These are phyloP conservation scores for Pseudois nayaur DNA, from an alignment of 2,113 vertebrate genomes.

Conservation along the genomic window DNA sequence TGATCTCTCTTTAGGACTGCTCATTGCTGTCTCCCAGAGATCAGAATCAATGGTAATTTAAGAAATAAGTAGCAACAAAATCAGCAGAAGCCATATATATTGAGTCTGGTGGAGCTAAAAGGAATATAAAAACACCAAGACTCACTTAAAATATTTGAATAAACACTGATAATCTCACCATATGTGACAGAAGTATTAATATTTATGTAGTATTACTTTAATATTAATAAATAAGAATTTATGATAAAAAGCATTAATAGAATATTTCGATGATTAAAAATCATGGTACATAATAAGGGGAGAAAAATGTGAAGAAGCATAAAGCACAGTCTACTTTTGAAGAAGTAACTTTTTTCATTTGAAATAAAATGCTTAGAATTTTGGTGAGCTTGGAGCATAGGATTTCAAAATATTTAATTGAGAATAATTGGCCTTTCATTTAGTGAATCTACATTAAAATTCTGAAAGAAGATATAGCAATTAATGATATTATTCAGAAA, in stretches of 20 bases:
- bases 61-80: not conserved
- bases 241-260: not conserved
- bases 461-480: not conserved
- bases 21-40: not conserved
- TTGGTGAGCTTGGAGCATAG: not conserved
- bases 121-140: not conserved
- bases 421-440: not conserved
- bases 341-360: not conserved
- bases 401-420: not conserved
- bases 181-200: not conserved
- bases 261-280: not conserved
- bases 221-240: not conserved
- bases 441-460: not conserved
- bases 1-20: not conserved
- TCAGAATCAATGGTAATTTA: not conserved
- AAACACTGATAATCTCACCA: not conserved
- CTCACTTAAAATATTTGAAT: not conserved
- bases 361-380: not conserved
- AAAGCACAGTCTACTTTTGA: not conserved
- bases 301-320: not conserved
- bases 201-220: not conserved
- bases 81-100: not conserved
- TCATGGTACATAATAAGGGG: not conserved
- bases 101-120: not conserved
- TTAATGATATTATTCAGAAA: not conserved